Base-by-base conservation (phyloP, 2,113 vertebrate species). In the Dasyurus viverrinus region DNA sequence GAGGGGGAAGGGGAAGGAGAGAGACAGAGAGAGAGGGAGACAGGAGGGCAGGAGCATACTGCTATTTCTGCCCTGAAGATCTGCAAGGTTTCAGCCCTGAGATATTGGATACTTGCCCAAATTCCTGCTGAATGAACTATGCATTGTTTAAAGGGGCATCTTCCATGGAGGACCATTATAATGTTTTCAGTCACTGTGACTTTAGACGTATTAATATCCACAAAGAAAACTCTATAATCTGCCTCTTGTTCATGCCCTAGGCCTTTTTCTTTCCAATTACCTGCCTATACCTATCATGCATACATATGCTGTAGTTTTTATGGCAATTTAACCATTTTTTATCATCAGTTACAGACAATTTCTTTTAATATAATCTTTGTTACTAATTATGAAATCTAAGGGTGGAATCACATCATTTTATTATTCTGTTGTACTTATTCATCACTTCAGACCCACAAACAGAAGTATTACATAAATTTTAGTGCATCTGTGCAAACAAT, bases 391-490 rank as follows among this genome's bases (percentile, higher is more conserved):
- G 93, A 97, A 55, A 53, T 16, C 16, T n/a, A 54, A 54, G 57
- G n/a, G 53, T 57, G 42, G 90, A 96, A 96, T 52, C n/a, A 36
- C 27, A 90, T 91, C 0, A 0, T 93, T 95, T 93, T 94, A 94
- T 42, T 95, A 93, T 94, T 92, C 96, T 95, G 54, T 42, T 91
- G 94, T 96, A 95, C 97, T 97, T 95, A 97, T 97, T 97, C 95
- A 96, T 94, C 95, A 95, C 97, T 97, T 96, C 89, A 53, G 50
- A 95, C 89, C 25, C 92, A 90, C 1, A 22, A 94, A 93, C 60
- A 93, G 91, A 54, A 53, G n/a, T 60, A 36, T 84, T 36, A 57
- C 16, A 3, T 30, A 93, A 53, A 76, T 96, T 98, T 97, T 60
- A 94, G 52, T 52, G 89, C 93, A 97, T 46, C 46, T 9, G 91